Percentiles rank a stretch among this genome's conserved stretches.
phyloP scores from a whole-genome alignment of 2,797 vertebrate genomes.

The Phrynocephalus vlangalii region DNA sequence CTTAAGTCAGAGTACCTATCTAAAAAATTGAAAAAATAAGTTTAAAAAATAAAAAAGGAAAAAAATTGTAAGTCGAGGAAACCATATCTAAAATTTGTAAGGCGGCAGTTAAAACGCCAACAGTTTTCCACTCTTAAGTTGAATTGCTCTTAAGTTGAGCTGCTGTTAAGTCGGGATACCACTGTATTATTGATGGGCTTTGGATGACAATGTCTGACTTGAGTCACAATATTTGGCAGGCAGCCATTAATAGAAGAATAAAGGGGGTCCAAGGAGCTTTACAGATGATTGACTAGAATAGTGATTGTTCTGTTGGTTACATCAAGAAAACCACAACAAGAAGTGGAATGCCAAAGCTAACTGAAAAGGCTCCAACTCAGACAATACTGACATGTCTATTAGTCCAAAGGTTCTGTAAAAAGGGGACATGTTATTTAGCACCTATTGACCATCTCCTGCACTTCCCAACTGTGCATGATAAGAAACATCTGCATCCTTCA shows the following conservation, averaged over 20 bases:
- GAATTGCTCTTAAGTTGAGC: too few species aligned
- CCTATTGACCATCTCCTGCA: slow-evolving; percentile 16
- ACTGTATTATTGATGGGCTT: not conserved
- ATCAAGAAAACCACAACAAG: not conserved
- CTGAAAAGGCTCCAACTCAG: not conserved
- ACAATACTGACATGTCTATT: slow-evolving; percentile 2
- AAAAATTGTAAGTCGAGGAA: too few species aligned
- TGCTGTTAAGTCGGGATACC: too few species aligned
- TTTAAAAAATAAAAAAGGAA: too few species aligned
- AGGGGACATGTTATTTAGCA: slow-evolving; percentile 12
- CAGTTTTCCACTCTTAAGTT: too few species aligned
- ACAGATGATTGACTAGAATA: not conserved
- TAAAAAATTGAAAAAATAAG: too few species aligned
- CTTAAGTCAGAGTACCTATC: too few species aligned
- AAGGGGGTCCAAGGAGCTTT: not conserved
- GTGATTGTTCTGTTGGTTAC: not conserved
- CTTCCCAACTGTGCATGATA: not conserved
- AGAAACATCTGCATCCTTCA: slow-evolving; percentile 12
- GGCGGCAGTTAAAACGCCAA: too few species aligned
- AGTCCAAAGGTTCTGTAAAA: not conserved
- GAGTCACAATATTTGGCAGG: not conserved
- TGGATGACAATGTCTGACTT: not conserved
- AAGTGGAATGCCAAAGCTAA: slow-evolving; percentile 7
- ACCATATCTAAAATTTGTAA: too few species aligned
- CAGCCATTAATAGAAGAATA: not conserved